These are phyloP conservation scores for Drosophila bipectinata DNA, from an alignment of 1,140 invertebrate genomes.

Conservation along the genomic window DNA sequence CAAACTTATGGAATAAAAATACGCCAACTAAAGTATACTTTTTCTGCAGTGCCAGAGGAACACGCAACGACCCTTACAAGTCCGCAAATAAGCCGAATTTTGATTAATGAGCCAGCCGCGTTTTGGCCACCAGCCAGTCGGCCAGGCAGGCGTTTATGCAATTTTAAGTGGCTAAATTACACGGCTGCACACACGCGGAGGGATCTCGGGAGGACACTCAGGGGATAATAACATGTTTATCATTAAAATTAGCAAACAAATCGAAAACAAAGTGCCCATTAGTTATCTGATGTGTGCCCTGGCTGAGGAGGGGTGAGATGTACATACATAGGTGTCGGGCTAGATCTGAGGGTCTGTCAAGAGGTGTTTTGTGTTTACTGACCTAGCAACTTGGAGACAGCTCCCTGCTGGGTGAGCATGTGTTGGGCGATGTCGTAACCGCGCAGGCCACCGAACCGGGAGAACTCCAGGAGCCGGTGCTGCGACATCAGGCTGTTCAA, in stretches of 20 bases:
- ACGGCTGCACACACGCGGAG: conserved; percentile 26
- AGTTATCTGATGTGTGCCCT: conserved; percentile 35
- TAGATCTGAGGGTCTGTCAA: background rate
- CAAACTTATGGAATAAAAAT: background rate
- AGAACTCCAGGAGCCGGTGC: conserved; percentile 92
- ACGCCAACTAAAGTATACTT: background rate
- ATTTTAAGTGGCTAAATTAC: conserved; percentile 80
- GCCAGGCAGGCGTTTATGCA: conserved; percentile 65
- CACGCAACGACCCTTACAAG: conserved; percentile 29
- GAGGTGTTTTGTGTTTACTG: conserved; percentile 83
- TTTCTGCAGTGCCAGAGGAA: conserved; percentile 2
- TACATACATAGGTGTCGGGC: too few relatives aligned
- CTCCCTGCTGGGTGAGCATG: conserved; percentile 94
- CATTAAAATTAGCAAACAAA: conserved; percentile 78
- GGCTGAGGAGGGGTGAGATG: background rate
- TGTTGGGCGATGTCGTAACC: conserved; percentile 96
- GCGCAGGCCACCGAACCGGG: conserved; percentile 91
- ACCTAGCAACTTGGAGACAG: conserved; percentile 95
- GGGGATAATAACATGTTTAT: conserved; percentile 78
- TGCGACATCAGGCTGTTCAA: conserved; percentile 88
- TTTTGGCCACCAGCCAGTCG: conserved; percentile 49
- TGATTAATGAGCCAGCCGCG: conserved; percentile 58
- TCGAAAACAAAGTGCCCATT: conserved; percentile 69
- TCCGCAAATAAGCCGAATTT: conserved; percentile 38
- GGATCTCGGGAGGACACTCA: conserved; percentile 5